Evolutionary conservation across 1,140 invertebrate species (phyloP).

Genomic region (Cyclina sinensis): DNA sequence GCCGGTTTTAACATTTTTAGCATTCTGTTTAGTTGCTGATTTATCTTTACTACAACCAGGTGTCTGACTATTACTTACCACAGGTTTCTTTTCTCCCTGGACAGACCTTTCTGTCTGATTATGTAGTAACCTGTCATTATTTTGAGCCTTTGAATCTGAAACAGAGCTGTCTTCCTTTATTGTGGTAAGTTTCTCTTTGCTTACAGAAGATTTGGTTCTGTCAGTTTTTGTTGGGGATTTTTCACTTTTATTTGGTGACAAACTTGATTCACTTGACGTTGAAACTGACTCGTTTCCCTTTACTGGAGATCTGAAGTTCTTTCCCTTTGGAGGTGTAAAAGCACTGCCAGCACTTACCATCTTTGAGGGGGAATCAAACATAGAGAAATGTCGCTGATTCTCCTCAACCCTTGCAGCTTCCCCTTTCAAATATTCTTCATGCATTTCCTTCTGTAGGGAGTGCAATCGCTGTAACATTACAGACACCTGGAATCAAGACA

Average conservation of each 20-base stretch:
- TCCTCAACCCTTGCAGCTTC: slow-evolving; percentile 55
- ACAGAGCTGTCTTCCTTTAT: not conserved
- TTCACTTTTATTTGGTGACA: not conserved
- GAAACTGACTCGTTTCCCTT: not conserved
- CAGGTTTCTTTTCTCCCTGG: not conserved
- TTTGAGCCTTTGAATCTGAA: not conserved
- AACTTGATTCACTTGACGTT: not conserved
- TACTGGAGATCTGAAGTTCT: not conserved
- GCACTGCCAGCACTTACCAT: not conserved
- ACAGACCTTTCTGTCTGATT: not conserved
- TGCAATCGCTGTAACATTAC: slow-evolving; percentile 94
- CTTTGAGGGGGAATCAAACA: slow-evolving; percentile 54
- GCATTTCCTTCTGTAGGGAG: slow-evolving; percentile 88
- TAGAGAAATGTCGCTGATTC: slow-evolving; percentile 66
- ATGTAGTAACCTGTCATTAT: not conserved
- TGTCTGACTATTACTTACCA: slow-evolving; percentile 34
- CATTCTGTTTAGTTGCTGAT: not conserved
- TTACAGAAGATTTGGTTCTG: not conserved
- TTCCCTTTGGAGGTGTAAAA: slow-evolving; percentile 3
- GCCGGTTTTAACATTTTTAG: not conserved
- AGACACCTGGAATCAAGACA: slow-evolving; percentile 89
- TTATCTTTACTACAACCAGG: slow-evolving; percentile 22
- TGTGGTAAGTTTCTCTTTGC: not conserved
- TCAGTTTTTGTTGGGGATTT: slow-evolving; percentile 38
- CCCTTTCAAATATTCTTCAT: slow-evolving; percentile 79